Evolutionary conservation across 2,797 vertebrate species (phyloP).

Genomic region (Momotus momota): DNA sequence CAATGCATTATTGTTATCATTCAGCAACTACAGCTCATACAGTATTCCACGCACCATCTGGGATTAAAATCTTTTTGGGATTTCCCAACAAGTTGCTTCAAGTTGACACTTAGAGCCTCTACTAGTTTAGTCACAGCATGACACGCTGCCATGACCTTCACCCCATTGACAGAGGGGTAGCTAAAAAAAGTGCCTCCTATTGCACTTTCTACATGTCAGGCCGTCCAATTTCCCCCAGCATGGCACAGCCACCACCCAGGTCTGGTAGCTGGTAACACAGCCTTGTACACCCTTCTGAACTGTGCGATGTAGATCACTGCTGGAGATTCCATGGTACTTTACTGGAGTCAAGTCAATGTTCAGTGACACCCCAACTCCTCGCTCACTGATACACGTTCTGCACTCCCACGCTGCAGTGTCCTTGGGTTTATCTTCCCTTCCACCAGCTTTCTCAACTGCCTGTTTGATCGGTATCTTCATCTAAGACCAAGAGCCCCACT

Average conservation of each 20-base stretch:
- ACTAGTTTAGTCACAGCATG: not conserved
- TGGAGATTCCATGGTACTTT: not conserved
- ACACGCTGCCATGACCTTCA: fast-evolving
- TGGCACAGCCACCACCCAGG: not conserved
- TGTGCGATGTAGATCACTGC: not conserved
- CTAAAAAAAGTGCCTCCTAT: not conserved
- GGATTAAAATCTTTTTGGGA: not conserved
- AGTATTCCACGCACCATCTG: not conserved
- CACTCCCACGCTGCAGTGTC: not conserved
- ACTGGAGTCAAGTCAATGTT: not conserved
- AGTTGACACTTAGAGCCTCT: not conserved
- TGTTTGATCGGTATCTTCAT: not conserved
- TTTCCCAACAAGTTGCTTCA: not conserved
- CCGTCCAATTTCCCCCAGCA: not conserved
- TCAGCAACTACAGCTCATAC: not conserved
- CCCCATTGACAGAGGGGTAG: not conserved
- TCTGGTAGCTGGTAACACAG: not conserved
- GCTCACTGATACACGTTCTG: not conserved
- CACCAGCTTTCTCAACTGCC: not conserved
- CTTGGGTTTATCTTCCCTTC: not conserved
- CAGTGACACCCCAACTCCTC: not conserved
- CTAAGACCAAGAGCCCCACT: not conserved
- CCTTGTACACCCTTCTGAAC: not conserved
- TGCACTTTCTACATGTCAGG: not conserved
- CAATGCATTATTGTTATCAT: not conserved